Evolutionary conservation across 2,888 invertebrate genomes (phyloP).

Genomic region (Arge pagana): DNA sequence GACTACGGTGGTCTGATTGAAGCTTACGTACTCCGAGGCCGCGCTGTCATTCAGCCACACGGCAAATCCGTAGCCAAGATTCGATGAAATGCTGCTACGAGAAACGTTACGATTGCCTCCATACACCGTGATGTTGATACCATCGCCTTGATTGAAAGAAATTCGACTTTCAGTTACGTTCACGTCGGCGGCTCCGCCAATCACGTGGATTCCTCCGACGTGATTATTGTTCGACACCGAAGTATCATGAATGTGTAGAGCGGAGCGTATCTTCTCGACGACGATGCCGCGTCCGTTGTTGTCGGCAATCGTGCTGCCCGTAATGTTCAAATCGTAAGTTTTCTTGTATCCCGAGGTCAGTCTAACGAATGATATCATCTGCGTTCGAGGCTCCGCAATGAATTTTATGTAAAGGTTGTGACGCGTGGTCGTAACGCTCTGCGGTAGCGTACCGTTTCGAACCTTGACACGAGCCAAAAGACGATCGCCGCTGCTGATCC

Average conservation of each 20-base stretch:
- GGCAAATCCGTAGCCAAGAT: slow-evolving; percentile 86
- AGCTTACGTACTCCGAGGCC: slow-evolving; percentile 75
- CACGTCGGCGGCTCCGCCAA: slow-evolving; percentile 90
- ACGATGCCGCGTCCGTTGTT: slow-evolving; percentile 95
- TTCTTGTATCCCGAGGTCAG: slow-evolving; percentile 75
- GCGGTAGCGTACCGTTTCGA: slow-evolving; percentile 84
- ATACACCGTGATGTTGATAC: slow-evolving; percentile 92
- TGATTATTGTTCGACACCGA: slow-evolving; percentile 86
- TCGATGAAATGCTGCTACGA: slow-evolving; percentile 81
- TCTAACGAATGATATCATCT: slow-evolving; percentile 77
- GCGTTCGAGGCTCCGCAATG: slow-evolving; percentile 72
- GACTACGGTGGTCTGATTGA: slow-evolving; percentile 85
- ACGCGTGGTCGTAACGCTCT: slow-evolving; percentile 81
- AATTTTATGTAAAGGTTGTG: slow-evolving; percentile 83
- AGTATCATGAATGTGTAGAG: slow-evolving; percentile 82
- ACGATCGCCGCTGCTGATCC: slow-evolving; percentile 71
- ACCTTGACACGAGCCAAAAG: slow-evolving; percentile 74
- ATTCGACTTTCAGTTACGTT: slow-evolving; percentile 91
- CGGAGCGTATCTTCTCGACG: slow-evolving; percentile 88
- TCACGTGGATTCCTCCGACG: slow-evolving; percentile 88
- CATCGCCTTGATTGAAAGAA: slow-evolving; percentile 90
- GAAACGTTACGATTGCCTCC: slow-evolving; percentile 95
- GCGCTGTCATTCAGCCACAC: slow-evolving; percentile 88
- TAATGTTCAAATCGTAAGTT: slow-evolving; percentile 86
- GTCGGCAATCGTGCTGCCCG: slow-evolving; percentile 80